A percentile compares a stretch with the other conserved stretches of the same genome.
Evolutionary conservation across 2,888 invertebrate genomes (phyloP).

Genomic region (Limenitis camilla): DNA sequence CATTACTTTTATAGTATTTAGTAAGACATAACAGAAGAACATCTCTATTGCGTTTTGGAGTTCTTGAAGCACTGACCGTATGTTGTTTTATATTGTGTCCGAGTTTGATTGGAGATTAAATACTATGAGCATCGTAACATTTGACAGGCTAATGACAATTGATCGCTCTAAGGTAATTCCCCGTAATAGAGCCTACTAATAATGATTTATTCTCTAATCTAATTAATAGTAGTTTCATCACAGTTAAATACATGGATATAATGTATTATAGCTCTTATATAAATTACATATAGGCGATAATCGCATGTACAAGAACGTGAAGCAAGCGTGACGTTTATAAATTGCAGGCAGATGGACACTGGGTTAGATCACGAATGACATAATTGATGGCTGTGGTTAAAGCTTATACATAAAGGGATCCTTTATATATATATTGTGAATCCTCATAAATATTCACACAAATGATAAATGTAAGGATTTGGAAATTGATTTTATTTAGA

Average conservation of each 20-base stretch:
- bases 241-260: not conserved
- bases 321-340: slow-evolving; percentile 13
- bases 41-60: too few species aligned
- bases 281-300: not conserved
- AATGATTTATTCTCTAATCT: slow-evolving; percentile 6
- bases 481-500: too few species aligned
- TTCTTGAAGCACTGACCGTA: too few species aligned
- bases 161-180: not conserved
- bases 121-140: too few species aligned
- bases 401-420: slow-evolving; percentile 7
- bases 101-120: too few species aligned
- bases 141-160: not conserved
- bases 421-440: not conserved
- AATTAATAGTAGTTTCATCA: slow-evolving; percentile 13
- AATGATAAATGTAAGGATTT: too few species aligned
- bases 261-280: slow-evolving; percentile 6
- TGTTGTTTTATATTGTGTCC: too few species aligned
- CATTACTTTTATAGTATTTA: too few species aligned
- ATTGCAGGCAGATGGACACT: slow-evolving; percentile 16
- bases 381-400: slow-evolving; percentile 12
- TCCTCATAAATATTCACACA: too few species aligned
- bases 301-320: slow-evolving; percentile 3
- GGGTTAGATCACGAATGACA: slow-evolving; percentile 15
- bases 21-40: too few species aligned
- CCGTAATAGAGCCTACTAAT: slow-evolving; percentile 1